Base-by-base conservation (phyloP, 2,113 vertebrate genomes). In the Ameiurus melas region DNA sequence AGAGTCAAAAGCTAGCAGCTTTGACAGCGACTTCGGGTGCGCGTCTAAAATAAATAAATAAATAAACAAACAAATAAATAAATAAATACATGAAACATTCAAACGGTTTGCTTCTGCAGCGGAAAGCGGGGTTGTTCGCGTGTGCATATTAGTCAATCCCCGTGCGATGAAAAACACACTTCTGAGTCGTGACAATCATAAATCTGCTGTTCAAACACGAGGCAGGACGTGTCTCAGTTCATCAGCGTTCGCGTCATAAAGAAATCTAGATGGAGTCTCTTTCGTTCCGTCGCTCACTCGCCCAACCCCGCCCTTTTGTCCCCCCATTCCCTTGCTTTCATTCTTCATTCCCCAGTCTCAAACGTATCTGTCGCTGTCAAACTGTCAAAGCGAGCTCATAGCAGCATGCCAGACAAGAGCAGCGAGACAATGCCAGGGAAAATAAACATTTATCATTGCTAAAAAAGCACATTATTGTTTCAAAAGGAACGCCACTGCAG, bases 111-210 rank as follows among this genome's bases (percentile, higher is more conserved):
- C 73, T 84, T 84, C 85, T 83, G 87, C 57, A 73, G 89, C 85
- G 84, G 64, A 86, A 86, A 19, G 64, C 60, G 87, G 19, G 30
- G 83, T 84, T 68, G 39, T 84, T 68, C 62, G 68, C 70, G 83
- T 89, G 85, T 84, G 90, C 27, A 84, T 91, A 88, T 92, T 91
- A 91, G 91, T 90, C 89, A 87, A 87, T 93, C 90, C 89, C 70
- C 20, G 87, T 70, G 70, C 90, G 85, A 70, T 55, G 53, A 89
- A 85, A 89, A 81, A 71, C 64, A 78, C 47, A 83, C 51, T 58
- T 89, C 91, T 86, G 87, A 90, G 78, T 84, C 55, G 51, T 89
- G 92, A 88, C 91, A 85, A 53, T 92, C 92, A 90, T 17, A 17
- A 87, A 86, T 79, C 81, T 33, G 58, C 73, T 85, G 64, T 90